A percentile compares a stretch with the other conserved stretches of the same genome.
These are phyloP conservation scores for Panulirus ornatus DNA, from an alignment of 1,140 invertebrate species.

Conservation along the genomic window DNA sequence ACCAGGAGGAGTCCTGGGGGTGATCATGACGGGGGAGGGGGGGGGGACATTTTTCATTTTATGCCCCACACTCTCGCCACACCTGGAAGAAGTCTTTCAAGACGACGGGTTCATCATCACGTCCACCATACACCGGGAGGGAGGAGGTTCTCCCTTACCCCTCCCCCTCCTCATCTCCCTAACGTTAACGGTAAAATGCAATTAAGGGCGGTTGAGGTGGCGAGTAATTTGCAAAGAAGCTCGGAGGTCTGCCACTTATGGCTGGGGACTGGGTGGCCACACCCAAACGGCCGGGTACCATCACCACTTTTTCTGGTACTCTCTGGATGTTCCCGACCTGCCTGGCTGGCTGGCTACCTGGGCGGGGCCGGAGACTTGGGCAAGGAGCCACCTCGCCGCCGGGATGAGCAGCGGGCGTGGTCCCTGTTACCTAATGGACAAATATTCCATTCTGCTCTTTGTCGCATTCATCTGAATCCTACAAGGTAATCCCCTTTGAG, in stretches of 20 bases:
- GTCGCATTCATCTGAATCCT: too few relatives aligned
- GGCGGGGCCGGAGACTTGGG: not conserved
- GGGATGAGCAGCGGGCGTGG: conserved; percentile 4
- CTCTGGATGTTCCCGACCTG: not conserved
- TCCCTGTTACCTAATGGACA: not conserved
- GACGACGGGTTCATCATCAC: not conserved
- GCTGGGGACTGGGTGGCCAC: conserved; percentile 12
- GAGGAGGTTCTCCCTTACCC: not conserved
- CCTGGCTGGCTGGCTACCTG: conserved; percentile 29
- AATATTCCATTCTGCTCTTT: too few relatives aligned
- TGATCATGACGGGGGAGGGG: not conserved
- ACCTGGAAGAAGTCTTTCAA: too few relatives aligned
- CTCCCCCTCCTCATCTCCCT: not conserved
- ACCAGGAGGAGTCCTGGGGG: not conserved
- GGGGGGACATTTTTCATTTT: too few relatives aligned
- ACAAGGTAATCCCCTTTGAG: too few relatives aligned
- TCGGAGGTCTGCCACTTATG: not conserved
- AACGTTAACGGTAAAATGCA: not conserved
- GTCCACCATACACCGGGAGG: not conserved
- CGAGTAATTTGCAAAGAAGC: conserved; percentile 12
- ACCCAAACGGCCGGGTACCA: conserved; percentile 18
- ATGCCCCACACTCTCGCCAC: too few relatives aligned
- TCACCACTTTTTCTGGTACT: conserved; percentile 35
- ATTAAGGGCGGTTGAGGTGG: not conserved
- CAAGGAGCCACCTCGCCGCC: not conserved